phyloP scores from a whole-genome alignment of 2,113 vertebrate species.

The Arenaria interpres region DNA sequence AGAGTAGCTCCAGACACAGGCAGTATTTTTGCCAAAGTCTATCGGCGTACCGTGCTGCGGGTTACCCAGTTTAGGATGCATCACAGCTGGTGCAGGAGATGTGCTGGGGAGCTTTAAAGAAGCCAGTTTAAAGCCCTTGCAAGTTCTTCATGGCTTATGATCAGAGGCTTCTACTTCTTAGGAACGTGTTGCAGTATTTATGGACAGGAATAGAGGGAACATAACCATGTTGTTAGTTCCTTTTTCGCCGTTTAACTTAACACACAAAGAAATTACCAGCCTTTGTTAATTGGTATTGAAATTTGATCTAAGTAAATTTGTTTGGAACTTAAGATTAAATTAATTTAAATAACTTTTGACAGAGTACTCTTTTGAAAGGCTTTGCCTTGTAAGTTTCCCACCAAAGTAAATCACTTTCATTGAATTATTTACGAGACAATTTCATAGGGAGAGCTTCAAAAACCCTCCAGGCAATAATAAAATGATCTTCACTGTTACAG shows the following conservation, averaged over 20 bases:
- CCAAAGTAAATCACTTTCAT: conserved; percentile 67
- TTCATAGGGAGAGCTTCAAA: conserved; percentile 73
- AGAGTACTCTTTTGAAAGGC: conserved; percentile 40
- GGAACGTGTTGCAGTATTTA: background rate
- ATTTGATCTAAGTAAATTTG: conserved; percentile 59
- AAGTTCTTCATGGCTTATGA: background rate
- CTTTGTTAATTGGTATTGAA: conserved; percentile 61
- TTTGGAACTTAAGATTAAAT: conserved; percentile 60
- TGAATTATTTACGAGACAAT: conserved; percentile 75
- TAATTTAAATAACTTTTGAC: conserved; percentile 64
- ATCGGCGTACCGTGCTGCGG: background rate
- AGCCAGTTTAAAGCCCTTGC: background rate
- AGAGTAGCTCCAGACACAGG: background rate
- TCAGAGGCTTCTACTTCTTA: background rate
- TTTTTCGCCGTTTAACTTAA: background rate
- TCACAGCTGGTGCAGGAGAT: background rate
- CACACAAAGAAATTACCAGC: background rate
- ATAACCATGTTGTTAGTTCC: background rate
- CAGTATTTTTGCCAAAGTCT: background rate
- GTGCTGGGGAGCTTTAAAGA: background rate
- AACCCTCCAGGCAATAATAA: conserved; percentile 73
- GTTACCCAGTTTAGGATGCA: background rate
- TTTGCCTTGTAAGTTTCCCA: conserved; percentile 30
- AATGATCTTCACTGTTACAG: conserved; percentile 68
- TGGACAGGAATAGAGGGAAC: background rate